These are phyloP conservation scores for Brachirus orientalis DNA, from an alignment of 2,113 vertebrate genomes.

Conservation along the genomic window DNA sequence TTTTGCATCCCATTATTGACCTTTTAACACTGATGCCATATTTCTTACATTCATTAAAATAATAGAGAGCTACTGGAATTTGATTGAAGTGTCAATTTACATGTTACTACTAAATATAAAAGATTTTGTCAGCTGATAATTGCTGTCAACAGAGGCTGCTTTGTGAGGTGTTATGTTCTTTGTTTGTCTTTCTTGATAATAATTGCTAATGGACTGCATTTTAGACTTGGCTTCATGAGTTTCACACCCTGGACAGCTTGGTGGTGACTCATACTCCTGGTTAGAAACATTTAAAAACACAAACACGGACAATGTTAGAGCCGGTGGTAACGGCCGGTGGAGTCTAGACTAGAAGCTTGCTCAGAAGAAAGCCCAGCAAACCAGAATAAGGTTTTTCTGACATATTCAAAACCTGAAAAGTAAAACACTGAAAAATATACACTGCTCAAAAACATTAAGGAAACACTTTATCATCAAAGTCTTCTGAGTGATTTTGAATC, in stretches of 20 bases:
- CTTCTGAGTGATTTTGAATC: too few relatives aligned
- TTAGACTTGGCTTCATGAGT: slow-evolving; percentile 26
- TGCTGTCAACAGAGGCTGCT: slow-evolving; percentile 20
- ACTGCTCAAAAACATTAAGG: too few relatives aligned
- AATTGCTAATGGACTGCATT: slow-evolving; percentile 32
- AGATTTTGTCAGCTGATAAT: slow-evolving; percentile 25
- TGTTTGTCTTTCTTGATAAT: slow-evolving; percentile 33
- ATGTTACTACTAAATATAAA: slow-evolving; percentile 9
- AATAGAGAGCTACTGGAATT: slow-evolving; percentile 13
- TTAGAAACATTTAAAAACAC: slow-evolving; percentile 14
- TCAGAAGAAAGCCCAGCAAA: not conserved
- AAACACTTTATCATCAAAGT: too few relatives aligned
- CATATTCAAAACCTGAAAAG: too few relatives aligned
- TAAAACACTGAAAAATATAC: too few relatives aligned
- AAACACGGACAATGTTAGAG: slow-evolving; percentile 15
- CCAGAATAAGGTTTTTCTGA: too few relatives aligned
- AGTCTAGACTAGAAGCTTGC: slow-evolving; percentile 12
- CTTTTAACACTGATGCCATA: not conserved
- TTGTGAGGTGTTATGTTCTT: slow-evolving; percentile 9
- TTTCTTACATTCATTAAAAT: slow-evolving; percentile 3
- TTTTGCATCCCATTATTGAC: too few relatives aligned
- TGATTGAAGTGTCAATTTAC: slow-evolving; percentile 34
- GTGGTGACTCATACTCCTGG: slow-evolving; percentile 49
- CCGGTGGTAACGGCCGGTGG: slow-evolving; percentile 13
- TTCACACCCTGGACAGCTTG: slow-evolving; percentile 37